Percentiles rank a stretch among this genome's conserved stretches.
phyloP scores from a whole-genome alignment of 2,113 vertebrate species.

The Emydura subglobosa region DNA sequence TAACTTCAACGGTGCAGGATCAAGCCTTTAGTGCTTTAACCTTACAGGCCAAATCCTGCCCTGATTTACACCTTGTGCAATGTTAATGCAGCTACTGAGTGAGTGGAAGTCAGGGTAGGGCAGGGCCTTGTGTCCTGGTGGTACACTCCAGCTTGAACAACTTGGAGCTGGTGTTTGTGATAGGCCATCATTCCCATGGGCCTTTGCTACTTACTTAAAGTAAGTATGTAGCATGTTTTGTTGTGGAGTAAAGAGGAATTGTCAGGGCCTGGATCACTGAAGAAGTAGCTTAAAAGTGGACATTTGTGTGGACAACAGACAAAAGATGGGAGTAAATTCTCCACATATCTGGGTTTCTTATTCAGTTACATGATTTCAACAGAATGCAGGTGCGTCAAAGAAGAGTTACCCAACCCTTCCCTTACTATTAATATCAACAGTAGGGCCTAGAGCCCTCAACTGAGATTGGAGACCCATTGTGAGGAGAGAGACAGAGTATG shows the following conservation, averaged over 20 bases:
- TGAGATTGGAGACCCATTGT: not conserved
- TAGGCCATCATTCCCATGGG: rapidly evolving
- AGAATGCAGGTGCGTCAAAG: not conserved
- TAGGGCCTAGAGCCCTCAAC: not conserved
- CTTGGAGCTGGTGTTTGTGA: rapidly evolving
- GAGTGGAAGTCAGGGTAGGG: not conserved
- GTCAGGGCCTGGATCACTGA: not conserved
- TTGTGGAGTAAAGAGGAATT: rapidly evolving
- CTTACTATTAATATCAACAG: not conserved
- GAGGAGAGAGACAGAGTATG: not conserved
- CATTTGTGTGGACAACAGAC: not conserved
- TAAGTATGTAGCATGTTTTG: not conserved
- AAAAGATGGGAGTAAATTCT: not conserved
- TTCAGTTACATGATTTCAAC: not conserved
- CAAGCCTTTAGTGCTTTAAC: not conserved
- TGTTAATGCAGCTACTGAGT: not conserved
- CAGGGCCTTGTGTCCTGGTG: rapidly evolving
- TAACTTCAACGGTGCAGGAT: not conserved
- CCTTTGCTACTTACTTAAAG: not conserved
- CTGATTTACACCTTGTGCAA: not conserved
- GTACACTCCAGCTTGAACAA: not conserved
- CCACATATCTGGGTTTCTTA: not conserved
- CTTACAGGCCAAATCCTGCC: not conserved
- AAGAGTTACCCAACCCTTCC: not conserved
- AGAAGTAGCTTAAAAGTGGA: not conserved